Evolutionary conservation across 37 sponge, comb jelly and placozoan genomes (phyloP).

Genomic region (Mnemiopsis leidyi): DNA sequence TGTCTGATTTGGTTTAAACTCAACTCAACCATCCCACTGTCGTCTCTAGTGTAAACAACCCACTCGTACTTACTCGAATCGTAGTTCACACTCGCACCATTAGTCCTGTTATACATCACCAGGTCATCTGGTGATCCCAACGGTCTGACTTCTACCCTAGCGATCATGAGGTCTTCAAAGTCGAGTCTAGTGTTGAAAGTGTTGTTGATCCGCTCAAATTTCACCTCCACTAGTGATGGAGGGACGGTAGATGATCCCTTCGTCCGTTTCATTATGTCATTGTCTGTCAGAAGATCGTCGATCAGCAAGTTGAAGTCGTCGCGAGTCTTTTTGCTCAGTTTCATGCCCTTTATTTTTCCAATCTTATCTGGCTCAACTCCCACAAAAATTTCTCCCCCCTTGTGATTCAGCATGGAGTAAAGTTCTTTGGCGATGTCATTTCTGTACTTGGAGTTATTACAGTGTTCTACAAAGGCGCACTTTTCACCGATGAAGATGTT

Average conservation of each 20-base stretch:
- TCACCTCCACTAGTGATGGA: neutral
- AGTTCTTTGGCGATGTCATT: neutral
- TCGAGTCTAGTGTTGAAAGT: neutral
- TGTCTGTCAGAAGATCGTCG: slow-evolving; percentile 18
- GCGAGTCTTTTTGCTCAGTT: neutral
- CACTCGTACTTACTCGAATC: neutral
- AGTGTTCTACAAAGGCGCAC: neutral
- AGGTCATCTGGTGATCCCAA: neutral
- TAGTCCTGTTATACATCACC: neutral
- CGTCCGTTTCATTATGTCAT: neutral
- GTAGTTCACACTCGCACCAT: neutral
- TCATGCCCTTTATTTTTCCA: neutral
- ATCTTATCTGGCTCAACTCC: neutral
- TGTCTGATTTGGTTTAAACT: neutral
- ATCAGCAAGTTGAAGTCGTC: neutral
- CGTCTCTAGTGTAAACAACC: neutral
- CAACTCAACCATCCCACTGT: neutral
- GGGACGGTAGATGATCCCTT: neutral
- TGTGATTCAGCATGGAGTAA: slow-evolving; percentile 25
- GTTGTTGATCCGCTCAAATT: slow-evolving; percentile 41
- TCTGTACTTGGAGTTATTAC: neutral
- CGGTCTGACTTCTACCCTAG: neutral
- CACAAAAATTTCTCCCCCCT: neutral
- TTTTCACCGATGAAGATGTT: neutral
- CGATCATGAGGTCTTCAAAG: neutral